These are phyloP conservation scores for Hydropotes inermis DNA, from an alignment of 2,113 vertebrate species.

Conservation along the genomic window DNA sequence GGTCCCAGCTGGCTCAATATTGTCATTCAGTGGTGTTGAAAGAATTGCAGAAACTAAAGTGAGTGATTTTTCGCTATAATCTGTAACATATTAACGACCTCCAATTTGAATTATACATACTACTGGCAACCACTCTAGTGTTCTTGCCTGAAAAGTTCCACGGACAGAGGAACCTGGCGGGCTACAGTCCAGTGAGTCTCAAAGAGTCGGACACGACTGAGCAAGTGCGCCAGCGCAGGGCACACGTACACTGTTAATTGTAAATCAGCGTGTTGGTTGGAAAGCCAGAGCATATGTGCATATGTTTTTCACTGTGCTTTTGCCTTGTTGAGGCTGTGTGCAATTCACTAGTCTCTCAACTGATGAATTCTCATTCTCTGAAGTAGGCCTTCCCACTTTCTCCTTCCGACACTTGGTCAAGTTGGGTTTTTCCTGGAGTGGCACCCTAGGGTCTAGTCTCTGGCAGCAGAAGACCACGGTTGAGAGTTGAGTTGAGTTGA, in stretches of 20 bases:
- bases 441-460: neutral
- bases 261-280: neutral
- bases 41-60: neutral
- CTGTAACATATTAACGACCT: too few relatives aligned
- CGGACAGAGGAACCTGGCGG: neutral
- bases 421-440: neutral
- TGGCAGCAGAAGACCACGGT: neutral
- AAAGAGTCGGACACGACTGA: neutral
- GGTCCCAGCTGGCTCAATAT: neutral
- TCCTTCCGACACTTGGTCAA: neutral
- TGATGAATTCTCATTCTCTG: neutral
- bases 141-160: neutral
- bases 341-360: neutral
- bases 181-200: neutral
- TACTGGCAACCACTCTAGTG: neutral
- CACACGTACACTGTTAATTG: neutral
- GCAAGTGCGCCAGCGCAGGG: neutral
- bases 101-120: neutral
- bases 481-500: neutral
- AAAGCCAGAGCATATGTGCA: accelerated
- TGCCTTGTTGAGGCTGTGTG: neutral
- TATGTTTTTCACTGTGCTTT: neutral
- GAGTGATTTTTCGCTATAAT: neutral
- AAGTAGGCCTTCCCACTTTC: accelerated
- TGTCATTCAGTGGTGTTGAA: too few relatives aligned